Base-by-base conservation (phyloP, 1,140 invertebrate species). In the Bombus cullumanus region DNA sequence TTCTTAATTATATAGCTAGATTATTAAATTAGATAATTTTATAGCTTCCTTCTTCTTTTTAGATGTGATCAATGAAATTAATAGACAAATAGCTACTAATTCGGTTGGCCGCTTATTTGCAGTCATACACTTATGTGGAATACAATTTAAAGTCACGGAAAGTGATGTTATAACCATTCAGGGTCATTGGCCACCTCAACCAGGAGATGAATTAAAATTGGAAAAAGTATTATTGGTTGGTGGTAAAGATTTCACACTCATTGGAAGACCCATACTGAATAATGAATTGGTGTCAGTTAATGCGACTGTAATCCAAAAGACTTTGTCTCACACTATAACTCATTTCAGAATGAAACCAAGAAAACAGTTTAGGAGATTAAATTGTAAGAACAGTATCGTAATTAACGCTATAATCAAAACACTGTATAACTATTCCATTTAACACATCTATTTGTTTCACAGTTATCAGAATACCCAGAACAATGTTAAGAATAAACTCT, bases 231-330 rank as follows among this genome's bases (percentile, higher is more conserved):
- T 99, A 22, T 89, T 98, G 34, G 97, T 98, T 53, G 98, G 98
- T 3, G 96, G 97, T n/a, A 96, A 96, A 86, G 98, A 99, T 93
- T 99, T 99, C 88, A 97, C 98, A 13, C 92, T 99, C 1, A 95
- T 99, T 86, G 98, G 98, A 68, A 95, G 97, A 75, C 98, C 98
- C 1, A 86, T 99, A 28, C 94, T 99, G 15, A 97, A 98, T 92
- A 95, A 96, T 43, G 97, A 97, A 74, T 93, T 98, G 53, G 97
- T 98, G 0, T 95, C 96, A 74, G 96, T 99, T 1, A 97, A 98
- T 86, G 98, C 97, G 1, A 99, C 98, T 57, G 96, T 99, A 12
- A 97, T 99, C 73, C 98, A 98, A 88, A 99, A 99, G 94, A 98
- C 97, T 1, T 95, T 99, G 2, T 98, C 98, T 2, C 97, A 98